phyloP scores from a whole-genome alignment of 92 coral and sea anemone species.

The Parazoanthus atlanticus region DNA sequence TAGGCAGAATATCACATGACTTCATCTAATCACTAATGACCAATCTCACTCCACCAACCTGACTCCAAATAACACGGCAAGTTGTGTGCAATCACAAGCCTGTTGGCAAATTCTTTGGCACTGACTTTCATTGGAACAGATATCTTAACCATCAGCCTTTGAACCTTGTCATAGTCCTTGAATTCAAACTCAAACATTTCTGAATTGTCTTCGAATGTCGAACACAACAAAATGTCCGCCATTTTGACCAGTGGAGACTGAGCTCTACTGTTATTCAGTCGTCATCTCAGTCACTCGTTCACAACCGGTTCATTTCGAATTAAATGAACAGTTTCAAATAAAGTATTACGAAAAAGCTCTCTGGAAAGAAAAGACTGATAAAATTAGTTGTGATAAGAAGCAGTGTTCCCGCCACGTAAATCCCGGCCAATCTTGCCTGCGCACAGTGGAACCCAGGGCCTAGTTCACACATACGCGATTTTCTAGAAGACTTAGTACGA shows the following conservation, averaged over 20 bases:
- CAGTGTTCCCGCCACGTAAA: too few relatives aligned
- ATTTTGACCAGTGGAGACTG: constrained; percentile 29
- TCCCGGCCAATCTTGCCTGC: too few relatives aligned
- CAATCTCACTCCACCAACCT: constrained; percentile 74
- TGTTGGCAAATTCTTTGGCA: constrained; percentile 85
- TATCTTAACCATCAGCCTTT: constrained; percentile 70
- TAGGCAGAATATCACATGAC: neutral
- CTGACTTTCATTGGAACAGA: constrained; percentile 77
- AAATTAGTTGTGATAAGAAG: too few relatives aligned
- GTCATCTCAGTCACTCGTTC: neutral
- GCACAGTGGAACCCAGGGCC: too few relatives aligned
- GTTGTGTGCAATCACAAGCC: constrained; percentile 79
- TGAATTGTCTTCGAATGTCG: constrained; percentile 68
- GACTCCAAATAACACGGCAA: constrained; percentile 88
- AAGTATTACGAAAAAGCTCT: too few relatives aligned
- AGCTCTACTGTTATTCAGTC: neutral
- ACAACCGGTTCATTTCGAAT: neutral
- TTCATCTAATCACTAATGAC: too few relatives aligned
- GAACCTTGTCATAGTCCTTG: constrained; percentile 64
- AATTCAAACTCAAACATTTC: constrained; percentile 73
- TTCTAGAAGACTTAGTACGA: too few relatives aligned
- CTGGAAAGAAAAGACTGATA: too few relatives aligned
- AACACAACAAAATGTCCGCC: constrained; percentile 69
- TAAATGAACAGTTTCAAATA: neutral
- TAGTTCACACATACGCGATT: too few relatives aligned